phyloP scores from a whole-genome alignment of 2,888 invertebrate genomes.

The Azorinus chamasolen region DNA sequence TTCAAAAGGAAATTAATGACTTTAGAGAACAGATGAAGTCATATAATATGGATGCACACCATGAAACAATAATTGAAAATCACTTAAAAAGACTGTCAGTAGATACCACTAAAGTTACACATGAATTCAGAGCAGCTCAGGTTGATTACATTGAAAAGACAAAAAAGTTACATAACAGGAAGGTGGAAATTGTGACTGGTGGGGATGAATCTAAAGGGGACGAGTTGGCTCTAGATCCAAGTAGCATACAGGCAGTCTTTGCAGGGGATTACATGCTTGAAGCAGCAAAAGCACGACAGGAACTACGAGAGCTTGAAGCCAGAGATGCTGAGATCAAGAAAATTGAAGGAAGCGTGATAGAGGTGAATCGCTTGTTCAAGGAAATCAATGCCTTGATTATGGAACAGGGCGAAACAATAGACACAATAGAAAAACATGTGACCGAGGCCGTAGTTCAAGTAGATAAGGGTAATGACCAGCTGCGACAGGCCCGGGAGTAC shows the following conservation, averaged over 20 bases:
- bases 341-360: slow-evolving; percentile 76
- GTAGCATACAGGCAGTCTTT: slow-evolving; percentile 67
- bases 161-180: slow-evolving; percentile 70
- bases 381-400: slow-evolving; percentile 76
- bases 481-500: slow-evolving; percentile 63
- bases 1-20: slow-evolving; percentile 68
- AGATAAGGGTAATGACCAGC: slow-evolving; percentile 66
- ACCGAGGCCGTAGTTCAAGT: slow-evolving; percentile 66
- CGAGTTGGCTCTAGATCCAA: slow-evolving; percentile 34
- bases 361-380: slow-evolving; percentile 78
- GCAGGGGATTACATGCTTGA: slow-evolving; percentile 76
- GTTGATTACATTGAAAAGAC: slow-evolving; percentile 78
- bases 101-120: slow-evolving; percentile 68
- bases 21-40: slow-evolving; percentile 40
- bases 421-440: slow-evolving; percentile 74
- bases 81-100: slow-evolving; percentile 70
- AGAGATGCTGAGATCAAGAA: slow-evolving; percentile 75
- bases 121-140: slow-evolving; percentile 74
- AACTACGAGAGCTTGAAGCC: slow-evolving; percentile 74
- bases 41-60: slow-evolving; percentile 37
- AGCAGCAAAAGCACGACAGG: slow-evolving; percentile 72
- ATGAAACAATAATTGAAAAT: slow-evolving; percentile 52
- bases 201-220: slow-evolving; percentile 55
- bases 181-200: slow-evolving; percentile 69
- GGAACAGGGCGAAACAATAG: slow-evolving; percentile 78